Conservation (phyloP, 2,888 invertebrate genomes). For the Argyresthia albistria region DNA sequence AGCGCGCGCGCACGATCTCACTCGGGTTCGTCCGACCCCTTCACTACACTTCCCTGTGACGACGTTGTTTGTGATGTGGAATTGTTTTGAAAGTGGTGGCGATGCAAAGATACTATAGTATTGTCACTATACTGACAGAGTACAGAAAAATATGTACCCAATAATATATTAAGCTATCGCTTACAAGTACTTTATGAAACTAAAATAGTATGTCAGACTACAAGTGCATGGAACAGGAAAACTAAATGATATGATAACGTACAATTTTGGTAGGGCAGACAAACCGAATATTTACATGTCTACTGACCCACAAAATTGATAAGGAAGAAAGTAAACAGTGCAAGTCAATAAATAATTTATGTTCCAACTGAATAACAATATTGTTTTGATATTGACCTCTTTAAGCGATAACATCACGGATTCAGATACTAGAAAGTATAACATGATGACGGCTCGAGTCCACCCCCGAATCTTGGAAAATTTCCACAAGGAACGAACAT, state of each 20-base stretch:
- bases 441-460: background rate
- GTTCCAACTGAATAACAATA: slow-evolving; percentile 42
- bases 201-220: no score
- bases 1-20: slow-evolving; percentile 17
- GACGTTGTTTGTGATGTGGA: background rate
- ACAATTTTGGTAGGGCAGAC: background rate
- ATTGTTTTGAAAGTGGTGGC: no score
- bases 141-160: no score
- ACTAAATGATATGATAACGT: background rate
- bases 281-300: background rate
- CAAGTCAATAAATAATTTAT: slow-evolving; percentile 50
- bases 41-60: slow-evolving; percentile 19
- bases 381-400: slow-evolving; percentile 58
- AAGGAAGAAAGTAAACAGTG: slow-evolving; percentile 59
- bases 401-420: slow-evolving; percentile 14
- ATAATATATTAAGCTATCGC: no score
- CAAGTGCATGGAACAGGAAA: no score
- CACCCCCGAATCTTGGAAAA: background rate
- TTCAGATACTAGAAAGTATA: background rate
- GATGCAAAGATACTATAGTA: no score
- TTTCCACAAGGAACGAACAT: background rate
- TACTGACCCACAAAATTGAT: slow-evolving; percentile 53
- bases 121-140: no score
- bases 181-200: no score
- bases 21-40: slow-evolving; percentile 29